A percentile compares a stretch with the other conserved stretches of the same genome.
phyloP scores from a whole-genome alignment of 37 sponge, comb jelly and placozoan genomes.

The Hexactinellida sp. region DNA sequence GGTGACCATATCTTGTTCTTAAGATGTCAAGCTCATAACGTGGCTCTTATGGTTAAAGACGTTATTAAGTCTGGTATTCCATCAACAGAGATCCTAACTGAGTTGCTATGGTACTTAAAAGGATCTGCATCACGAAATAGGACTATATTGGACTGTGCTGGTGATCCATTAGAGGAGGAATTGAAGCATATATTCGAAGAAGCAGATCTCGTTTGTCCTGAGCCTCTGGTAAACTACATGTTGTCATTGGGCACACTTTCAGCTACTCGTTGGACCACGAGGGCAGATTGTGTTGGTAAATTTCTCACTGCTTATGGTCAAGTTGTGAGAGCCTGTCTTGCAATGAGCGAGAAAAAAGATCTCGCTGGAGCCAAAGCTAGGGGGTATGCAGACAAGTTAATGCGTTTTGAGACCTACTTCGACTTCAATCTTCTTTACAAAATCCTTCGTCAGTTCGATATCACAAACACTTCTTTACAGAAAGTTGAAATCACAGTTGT shows the following conservation, averaged over 20 bases:
- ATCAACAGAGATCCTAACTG: neutral
- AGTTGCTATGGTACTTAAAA: neutral
- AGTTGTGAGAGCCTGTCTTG: neutral
- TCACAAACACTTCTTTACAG: too few relatives aligned
- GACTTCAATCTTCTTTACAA: too few relatives aligned
- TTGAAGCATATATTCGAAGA: neutral
- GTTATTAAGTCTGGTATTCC: neutral
- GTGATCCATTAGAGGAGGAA: neutral
- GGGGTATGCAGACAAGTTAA: neutral
- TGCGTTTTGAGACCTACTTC: neutral
- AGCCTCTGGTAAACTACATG: neutral
- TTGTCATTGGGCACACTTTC: neutral
- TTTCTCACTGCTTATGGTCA: neutral
- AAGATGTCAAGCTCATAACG: neutral
- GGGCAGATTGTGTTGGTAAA: neutral
- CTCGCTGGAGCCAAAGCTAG: neutral
- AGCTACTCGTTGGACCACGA: neutral
- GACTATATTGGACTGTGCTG: neutral
- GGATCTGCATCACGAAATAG: neutral
- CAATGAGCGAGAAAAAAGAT: neutral
- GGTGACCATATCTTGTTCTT: neutral
- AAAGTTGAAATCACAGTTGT: too few relatives aligned
- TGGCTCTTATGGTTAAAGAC: neutral
- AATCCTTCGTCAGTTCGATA: too few relatives aligned
- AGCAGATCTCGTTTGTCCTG: neutral